A percentile compares a stretch with the other conserved stretches of the same genome.
phyloP scores from a whole-genome alignment of 2,888 invertebrate species.

The Acanthacorydalis orientalis region DNA sequence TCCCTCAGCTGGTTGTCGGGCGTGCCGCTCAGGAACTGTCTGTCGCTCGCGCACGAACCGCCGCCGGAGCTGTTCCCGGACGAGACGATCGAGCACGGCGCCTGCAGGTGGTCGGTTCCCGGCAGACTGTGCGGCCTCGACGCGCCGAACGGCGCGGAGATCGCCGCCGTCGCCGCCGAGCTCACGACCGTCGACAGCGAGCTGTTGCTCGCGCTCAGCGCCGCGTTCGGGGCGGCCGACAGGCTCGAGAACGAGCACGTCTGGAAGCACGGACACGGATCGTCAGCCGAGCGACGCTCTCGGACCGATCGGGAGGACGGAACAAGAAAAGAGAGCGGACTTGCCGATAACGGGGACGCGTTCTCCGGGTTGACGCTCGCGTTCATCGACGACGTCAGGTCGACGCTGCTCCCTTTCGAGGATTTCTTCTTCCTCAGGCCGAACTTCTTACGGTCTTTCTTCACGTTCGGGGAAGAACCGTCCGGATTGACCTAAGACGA shows the following conservation, averaged over 20 bases:
- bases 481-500: conserved; percentile 17
- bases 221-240: conserved; percentile 16
- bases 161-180: conserved; percentile 14
- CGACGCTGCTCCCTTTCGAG: conserved; percentile 43
- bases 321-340: conserved; percentile 13
- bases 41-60: conserved; percentile 9
- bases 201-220: conserved; percentile 16
- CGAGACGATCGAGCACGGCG: conserved; percentile 14
- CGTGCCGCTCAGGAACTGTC: conserved; percentile 12
- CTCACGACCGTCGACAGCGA: conserved; percentile 15
- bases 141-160: conserved; percentile 29
- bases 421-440: conserved; percentile 51
- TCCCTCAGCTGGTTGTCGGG: conserved; percentile 22
- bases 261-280: conserved; percentile 7
- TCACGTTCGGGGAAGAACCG: conserved; percentile 44
- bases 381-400: conserved; percentile 26
- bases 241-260: conserved; percentile 20
- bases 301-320: neutral
- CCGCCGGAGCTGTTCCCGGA: conserved; percentile 11
- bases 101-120: conserved; percentile 28
- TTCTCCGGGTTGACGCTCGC: conserved; percentile 25
- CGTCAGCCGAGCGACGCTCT: neutral
- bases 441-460: conserved; percentile 51
- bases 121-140: conserved; percentile 39
- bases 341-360: conserved; percentile 26